Percentiles rank a stretch among this genome's conserved stretches.
Conservation (phyloP, 2,888 invertebrate species). For the Alviniconcha strummeri region DNA sequence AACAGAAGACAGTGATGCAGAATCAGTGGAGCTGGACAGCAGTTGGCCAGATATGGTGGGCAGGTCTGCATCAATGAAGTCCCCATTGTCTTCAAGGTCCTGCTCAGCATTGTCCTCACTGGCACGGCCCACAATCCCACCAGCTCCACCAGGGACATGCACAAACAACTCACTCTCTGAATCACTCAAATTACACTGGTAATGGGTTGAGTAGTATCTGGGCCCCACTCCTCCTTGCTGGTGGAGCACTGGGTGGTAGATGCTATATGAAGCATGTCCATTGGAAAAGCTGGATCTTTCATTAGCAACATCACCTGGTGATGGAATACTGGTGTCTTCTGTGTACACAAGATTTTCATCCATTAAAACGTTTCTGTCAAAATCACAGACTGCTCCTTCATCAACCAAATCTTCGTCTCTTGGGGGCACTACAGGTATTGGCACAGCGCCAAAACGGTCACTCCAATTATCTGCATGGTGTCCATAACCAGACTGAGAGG, state of each 20-base stretch:
- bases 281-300: not conserved
- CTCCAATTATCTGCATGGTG: not conserved
- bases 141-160: not conserved
- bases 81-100: constrained; percentile 65
- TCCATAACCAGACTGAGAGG: not conserved
- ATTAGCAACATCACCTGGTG: constrained; percentile 7
- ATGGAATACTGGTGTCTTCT: constrained; percentile 24
- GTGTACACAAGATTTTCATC: constrained; percentile 17
- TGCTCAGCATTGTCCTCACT: constrained; percentile 19
- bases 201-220: not conserved
- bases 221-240: not conserved
- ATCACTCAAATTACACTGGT: constrained; percentile 17
- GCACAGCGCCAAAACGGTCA: not conserved
- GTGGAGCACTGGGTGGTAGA: not conserved
- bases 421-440: not conserved
- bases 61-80: constrained; percentile 69
- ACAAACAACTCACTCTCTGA: constrained; percentile 1
- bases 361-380: constrained; percentile 38
- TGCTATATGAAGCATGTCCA: constrained; percentile 9
- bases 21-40: constrained; percentile 57
- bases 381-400: constrained; percentile 51
- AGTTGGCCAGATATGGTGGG: constrained; percentile 59
- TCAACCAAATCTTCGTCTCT: constrained; percentile 41
- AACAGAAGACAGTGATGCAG: constrained; percentile 51
- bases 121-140: not conserved